phyloP scores from a whole-genome alignment of 2,888 invertebrate species.

The Toxonevra muliebris region DNA sequence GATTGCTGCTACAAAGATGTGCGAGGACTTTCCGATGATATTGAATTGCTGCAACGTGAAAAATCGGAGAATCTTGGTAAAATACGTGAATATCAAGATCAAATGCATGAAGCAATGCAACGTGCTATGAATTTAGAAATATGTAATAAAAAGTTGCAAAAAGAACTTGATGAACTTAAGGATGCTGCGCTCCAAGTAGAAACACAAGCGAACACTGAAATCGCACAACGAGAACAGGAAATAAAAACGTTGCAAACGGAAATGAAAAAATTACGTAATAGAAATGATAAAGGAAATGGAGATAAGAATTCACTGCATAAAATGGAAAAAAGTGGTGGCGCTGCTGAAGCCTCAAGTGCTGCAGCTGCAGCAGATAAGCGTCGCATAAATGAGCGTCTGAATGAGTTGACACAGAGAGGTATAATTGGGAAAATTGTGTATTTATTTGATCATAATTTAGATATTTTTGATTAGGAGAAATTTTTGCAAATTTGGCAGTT shows the following conservation, averaged over 20 bases:
- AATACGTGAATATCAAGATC: constrained; percentile 56
- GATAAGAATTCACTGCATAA: constrained; percentile 16
- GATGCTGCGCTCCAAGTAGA: constrained; percentile 79
- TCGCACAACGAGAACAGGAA: constrained; percentile 69
- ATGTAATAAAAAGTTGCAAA: constrained; percentile 75
- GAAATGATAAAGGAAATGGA: constrained; percentile 22
- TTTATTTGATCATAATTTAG: no score
- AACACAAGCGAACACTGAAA: constrained; percentile 77
- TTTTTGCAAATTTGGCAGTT: no score
- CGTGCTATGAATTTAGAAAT: constrained; percentile 78
- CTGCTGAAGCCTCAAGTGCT: background rate
- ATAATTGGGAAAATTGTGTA: constrained; percentile 37
- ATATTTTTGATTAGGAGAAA: no score
- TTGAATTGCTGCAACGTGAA: constrained; percentile 70
- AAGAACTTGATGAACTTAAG: constrained; percentile 78
- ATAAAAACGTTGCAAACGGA: constrained; percentile 57
- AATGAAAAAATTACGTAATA: constrained; percentile 44
- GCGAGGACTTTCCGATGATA: constrained; percentile 68
- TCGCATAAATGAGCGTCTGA: constrained; percentile 68
- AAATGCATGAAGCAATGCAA: constrained; percentile 81
- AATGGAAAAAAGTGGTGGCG: constrained; percentile 15
- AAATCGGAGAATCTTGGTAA: constrained; percentile 65
- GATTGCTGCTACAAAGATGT: constrained; percentile 74
- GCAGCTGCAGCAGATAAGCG: constrained; percentile 66
- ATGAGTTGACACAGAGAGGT: constrained; percentile 72